phyloP scores from a whole-genome alignment of 2,113 vertebrate species.

The Physeter macrocephalus region DNA sequence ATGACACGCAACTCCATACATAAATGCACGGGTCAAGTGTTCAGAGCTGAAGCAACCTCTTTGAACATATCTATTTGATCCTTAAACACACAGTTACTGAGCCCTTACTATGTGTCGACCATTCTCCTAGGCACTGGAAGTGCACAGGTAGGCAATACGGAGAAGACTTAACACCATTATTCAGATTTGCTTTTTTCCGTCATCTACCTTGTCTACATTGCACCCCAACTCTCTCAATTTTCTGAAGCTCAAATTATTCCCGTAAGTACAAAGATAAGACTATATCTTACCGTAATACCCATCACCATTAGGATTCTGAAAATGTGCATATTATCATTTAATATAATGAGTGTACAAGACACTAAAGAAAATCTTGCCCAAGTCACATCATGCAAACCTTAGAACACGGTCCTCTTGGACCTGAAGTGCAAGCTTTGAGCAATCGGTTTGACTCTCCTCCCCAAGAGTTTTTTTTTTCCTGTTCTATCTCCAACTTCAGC shows the following conservation, averaged over 20 bases:
- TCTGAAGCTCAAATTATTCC: neutral
- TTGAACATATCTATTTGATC: neutral
- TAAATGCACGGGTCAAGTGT: neutral
- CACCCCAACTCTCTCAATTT: neutral
- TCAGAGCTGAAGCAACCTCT: neutral
- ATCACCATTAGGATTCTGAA: neutral
- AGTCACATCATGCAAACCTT: neutral
- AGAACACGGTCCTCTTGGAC: conserved; percentile 34
- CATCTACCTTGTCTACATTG: accelerated
- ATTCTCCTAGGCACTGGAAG: neutral
- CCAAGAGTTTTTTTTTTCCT: neutral
- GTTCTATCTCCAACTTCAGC: neutral
- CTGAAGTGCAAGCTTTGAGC: neutral
- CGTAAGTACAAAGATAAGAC: neutral
- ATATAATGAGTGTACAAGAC: neutral
- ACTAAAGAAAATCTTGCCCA: neutral
- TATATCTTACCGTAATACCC: accelerated
- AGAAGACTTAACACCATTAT: accelerated
- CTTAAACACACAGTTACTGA: neutral
- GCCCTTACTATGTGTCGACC: too few relatives aligned
- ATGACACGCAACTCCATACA: neutral
- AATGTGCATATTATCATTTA: neutral
- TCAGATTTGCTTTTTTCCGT: neutral
- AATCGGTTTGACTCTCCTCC: neutral
- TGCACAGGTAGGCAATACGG: accelerated